Evolutionary conservation across 2,797 vertebrate species (phyloP).

Genomic region (Acrossocheilus wenchowensis): DNA sequence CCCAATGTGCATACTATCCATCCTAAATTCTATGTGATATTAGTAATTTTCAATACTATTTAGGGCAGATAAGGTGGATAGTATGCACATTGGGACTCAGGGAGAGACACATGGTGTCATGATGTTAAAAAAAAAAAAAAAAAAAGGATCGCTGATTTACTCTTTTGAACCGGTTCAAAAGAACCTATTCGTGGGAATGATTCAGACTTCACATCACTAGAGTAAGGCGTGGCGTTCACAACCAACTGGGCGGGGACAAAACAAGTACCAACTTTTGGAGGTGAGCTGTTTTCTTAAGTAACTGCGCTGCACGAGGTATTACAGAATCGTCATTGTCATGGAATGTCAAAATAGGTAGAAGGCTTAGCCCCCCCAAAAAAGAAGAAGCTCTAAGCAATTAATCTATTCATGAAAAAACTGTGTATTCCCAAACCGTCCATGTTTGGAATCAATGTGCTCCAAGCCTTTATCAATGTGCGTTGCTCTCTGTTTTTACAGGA

Average conservation of each 20-base stretch:
- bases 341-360: background rate
- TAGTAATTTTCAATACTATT: no score
- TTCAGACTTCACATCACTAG: background rate
- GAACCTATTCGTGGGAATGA: background rate
- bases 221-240: background rate
- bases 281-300: background rate
- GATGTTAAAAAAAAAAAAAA: background rate
- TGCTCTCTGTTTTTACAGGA: background rate
- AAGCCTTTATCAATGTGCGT: background rate
- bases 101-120: background rate
- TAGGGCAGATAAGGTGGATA: no score
- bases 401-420: background rate
- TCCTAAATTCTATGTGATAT: no score
- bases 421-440: background rate
- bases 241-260: slow-evolving; percentile 43
- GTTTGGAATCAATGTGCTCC: background rate
- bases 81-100: no score
- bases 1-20: no score
- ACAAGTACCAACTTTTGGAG: background rate
- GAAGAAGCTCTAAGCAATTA: background rate
- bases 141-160: background rate
- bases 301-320: background rate
- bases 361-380: no score
- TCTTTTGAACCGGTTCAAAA: background rate
- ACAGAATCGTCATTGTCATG: background rate